Percentiles rank a stretch among this genome's conserved stretches.
Evolutionary conservation across 2,888 invertebrate species (phyloP).

Genomic region (Lochmaea crataegi): DNA sequence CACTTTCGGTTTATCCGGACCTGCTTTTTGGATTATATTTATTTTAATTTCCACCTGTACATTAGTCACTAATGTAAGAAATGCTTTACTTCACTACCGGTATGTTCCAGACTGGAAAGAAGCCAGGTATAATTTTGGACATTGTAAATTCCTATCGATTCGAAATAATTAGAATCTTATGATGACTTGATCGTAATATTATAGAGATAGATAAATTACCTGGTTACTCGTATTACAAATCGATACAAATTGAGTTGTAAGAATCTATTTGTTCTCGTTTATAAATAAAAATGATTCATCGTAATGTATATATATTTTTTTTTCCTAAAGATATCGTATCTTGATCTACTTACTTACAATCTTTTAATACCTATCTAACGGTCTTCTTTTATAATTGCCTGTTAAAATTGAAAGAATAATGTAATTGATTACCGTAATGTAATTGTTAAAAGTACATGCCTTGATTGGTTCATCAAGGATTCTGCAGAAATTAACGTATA

Average conservation of each 20-base stretch:
- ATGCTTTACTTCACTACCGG: no score
- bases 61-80: no score
- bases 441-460: conserved; percentile 3
- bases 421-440: conserved; percentile 10
- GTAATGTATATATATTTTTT: neutral
- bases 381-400: neutral
- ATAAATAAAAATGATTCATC: conserved; percentile 11
- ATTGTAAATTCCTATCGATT: no score
- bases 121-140: no score
- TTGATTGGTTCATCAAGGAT: neutral
- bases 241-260: conserved; percentile 3
- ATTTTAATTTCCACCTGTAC: no score
- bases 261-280: neutral
- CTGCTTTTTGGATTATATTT: no score
- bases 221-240: neutral
- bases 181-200: no score
- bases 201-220: neutral
- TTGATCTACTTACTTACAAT: neutral
- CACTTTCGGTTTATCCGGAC: no score
- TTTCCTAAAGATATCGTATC: neutral
- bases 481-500: neutral
- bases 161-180: no score
- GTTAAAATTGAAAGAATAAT: neutral
- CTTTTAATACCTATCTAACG: neutral
- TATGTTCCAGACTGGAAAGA: no score